A percentile compares a stretch with the other conserved stretches of the same genome.
phyloP scores from a whole-genome alignment of 2,888 invertebrate genomes.

The Mesorhabditis belari region DNA sequence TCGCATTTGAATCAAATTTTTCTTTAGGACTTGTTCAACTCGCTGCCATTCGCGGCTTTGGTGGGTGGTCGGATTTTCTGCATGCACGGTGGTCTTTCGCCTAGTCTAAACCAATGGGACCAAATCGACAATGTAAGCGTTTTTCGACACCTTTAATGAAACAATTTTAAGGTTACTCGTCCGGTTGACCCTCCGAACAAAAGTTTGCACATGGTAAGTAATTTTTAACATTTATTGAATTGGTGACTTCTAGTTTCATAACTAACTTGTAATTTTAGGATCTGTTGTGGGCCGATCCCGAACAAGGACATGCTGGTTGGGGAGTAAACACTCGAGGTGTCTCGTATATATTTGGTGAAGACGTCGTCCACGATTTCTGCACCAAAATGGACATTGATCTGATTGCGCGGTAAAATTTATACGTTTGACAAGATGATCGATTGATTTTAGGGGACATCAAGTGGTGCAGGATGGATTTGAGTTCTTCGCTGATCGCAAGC shows the following conservation, averaged over 20 bases:
- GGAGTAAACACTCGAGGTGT: conserved; percentile 26
- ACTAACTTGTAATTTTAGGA: conserved; percentile 5
- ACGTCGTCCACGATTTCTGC: conserved; percentile 28
- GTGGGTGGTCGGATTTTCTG: conserved; percentile 30
- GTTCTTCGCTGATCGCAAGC: conserved; percentile 16
- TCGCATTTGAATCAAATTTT: not conserved
- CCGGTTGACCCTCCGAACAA: conserved; percentile 27
- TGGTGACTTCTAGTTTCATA: not conserved
- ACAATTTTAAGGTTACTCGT: conserved; percentile 12
- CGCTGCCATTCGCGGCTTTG: conserved; percentile 24
- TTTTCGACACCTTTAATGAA: not conserved
- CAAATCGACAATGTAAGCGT: conserved; percentile 13
- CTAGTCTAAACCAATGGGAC: conserved; percentile 16
- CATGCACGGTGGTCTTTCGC: conserved; percentile 32
- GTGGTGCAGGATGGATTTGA: conserved; percentile 28
- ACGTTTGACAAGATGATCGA: not conserved
- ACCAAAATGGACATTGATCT: conserved; percentile 31
- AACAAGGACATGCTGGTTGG: conserved; percentile 19
- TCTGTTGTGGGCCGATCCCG: conserved; percentile 34
- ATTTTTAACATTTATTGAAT: not conserved
- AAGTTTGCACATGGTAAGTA: conserved; percentile 12
- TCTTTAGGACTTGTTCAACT: conserved; percentile 28
- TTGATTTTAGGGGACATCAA: conserved; percentile 15
- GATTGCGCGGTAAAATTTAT: conserved; percentile 14
- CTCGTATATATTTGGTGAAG: conserved; percentile 27